Evolutionary conservation across 2,113 vertebrate species (phyloP).

Genomic region (Nothocercus nigrocapillus): DNA sequence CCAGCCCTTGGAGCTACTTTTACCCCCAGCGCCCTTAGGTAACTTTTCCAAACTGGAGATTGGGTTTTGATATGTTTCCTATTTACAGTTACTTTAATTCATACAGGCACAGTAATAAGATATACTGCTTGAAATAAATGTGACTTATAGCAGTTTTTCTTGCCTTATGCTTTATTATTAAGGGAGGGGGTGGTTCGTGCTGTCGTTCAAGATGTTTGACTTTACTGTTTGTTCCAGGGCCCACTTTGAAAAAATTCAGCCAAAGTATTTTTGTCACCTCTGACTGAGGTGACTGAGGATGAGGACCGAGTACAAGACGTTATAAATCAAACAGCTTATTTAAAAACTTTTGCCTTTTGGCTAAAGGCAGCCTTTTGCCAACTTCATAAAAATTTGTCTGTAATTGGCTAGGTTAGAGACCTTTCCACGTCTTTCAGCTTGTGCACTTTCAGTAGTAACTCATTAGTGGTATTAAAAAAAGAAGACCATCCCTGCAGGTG

Average conservation of each 20-base stretch:
- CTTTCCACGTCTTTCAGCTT: not conserved
- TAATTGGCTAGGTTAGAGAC: not conserved
- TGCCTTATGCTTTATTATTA: not conserved
- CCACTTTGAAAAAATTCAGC: not conserved
- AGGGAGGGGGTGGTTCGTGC: not conserved
- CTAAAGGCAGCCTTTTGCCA: not conserved
- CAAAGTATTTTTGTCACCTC: not conserved
- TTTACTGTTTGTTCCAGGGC: not conserved
- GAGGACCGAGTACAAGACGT: not conserved
- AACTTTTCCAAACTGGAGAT: not conserved
- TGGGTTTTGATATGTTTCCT: not conserved
- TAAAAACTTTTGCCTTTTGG: not conserved
- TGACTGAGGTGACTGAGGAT: not conserved
- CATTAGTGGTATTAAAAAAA: not conserved
- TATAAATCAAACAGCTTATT: not conserved
- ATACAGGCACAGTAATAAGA: not conserved
- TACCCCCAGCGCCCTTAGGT: slow-evolving; percentile 31
- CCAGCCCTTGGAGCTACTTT: slow-evolving; percentile 55
- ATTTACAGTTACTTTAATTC: not conserved
- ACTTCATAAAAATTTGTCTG: not conserved
- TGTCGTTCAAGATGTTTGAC: not conserved
- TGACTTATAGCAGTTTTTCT: not conserved
- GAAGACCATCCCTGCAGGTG: not conserved
- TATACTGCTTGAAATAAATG: not conserved
- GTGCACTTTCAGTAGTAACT: not conserved